Conservation (phyloP, 2,797 vertebrate genomes). For the Ceyx erithaca region DNA sequence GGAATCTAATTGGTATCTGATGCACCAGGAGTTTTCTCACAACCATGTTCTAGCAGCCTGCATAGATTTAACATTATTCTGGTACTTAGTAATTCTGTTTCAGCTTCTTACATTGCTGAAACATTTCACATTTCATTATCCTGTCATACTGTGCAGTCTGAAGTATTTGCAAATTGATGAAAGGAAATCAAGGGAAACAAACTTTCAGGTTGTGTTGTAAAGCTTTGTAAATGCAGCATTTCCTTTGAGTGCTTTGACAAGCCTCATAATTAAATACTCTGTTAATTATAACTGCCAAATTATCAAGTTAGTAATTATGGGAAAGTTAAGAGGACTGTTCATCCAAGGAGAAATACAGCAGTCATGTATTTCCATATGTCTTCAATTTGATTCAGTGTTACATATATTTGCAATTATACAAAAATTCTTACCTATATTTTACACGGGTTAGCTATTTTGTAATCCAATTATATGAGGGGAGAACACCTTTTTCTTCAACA, state of each 20-base stretch:
- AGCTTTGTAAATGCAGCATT: background rate
- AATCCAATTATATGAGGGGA: background rate
- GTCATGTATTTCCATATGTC: background rate
- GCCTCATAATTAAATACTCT: background rate
- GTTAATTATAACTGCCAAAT: background rate
- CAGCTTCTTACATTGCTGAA: background rate
- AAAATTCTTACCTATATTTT: background rate
- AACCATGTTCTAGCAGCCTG: background rate
- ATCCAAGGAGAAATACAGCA: background rate
- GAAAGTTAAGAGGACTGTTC: background rate
- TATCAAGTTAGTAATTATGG: background rate
- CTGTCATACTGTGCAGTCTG: background rate
- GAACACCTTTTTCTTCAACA: background rate
- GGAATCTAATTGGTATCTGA: conserved; percentile 48
- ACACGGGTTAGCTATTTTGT: background rate
- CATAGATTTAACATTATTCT: background rate
- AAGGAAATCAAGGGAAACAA: background rate
- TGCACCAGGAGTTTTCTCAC: conserved; percentile 25
- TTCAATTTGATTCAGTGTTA: background rate
- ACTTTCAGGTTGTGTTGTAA: background rate
- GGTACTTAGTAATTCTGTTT: conserved; percentile 56
- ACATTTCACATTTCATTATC: background rate
- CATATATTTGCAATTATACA: background rate
- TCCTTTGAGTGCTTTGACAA: background rate
- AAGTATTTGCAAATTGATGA: background rate